A percentile compares a stretch with the other conserved stretches of the same genome.
Evolutionary conservation across 1,140 invertebrate species (phyloP).

Genomic region (Pseudobourletiella spinata): DNA sequence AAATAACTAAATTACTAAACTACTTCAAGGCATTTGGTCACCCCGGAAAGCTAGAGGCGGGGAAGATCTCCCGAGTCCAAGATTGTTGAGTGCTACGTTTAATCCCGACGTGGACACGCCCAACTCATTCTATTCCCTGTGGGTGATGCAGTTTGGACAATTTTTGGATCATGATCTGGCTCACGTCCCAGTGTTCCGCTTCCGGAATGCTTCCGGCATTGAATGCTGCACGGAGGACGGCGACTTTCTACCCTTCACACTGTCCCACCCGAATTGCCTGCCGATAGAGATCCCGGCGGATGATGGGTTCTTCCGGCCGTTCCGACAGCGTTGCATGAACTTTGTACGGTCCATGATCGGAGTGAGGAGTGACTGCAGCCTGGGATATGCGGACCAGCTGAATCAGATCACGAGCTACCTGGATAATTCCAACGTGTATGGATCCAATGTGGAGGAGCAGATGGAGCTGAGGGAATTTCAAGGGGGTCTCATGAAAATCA

Average conservation of each 20-base stretch:
- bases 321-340: constrained; percentile 66
- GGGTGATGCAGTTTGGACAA: constrained; percentile 18
- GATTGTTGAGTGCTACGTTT: constrained; percentile 11
- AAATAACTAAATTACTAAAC: not conserved
- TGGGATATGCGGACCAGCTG: constrained; percentile 38
- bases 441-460: constrained; percentile 66
- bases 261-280: constrained; percentile 51
- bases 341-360: constrained; percentile 62
- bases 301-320: constrained; percentile 66
- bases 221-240: constrained; percentile 9
- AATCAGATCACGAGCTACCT: constrained; percentile 26
- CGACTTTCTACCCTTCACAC: constrained; percentile 9
- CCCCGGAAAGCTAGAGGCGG: not conserved
- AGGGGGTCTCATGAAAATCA: constrained; percentile 36
- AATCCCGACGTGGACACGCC: constrained; percentile 10
- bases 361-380: constrained; percentile 41
- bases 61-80: not conserved
- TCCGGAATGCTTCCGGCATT: constrained; percentile 9
- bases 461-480: constrained; percentile 54
- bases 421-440: constrained; percentile 86
- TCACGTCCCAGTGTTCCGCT: constrained; percentile 6
- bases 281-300: constrained; percentile 72
- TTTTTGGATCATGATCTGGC: constrained; percentile 15
- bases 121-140: constrained; percentile 6
- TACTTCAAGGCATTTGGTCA: constrained; percentile 1